Base-by-base conservation (phyloP, 2,888 invertebrate species). In the Crocallis elinguaria region DNA sequence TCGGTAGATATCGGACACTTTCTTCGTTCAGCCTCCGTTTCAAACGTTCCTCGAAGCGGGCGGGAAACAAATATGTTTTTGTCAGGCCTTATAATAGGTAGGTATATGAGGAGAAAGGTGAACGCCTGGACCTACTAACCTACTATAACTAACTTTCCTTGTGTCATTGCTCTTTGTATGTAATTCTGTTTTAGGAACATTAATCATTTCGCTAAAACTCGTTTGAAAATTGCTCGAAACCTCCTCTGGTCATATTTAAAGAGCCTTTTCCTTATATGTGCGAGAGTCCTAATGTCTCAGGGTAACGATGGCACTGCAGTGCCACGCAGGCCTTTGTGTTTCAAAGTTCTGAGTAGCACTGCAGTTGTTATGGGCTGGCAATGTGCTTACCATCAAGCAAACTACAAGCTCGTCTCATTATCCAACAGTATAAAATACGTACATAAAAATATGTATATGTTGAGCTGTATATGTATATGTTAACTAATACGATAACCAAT, bases 101-200 rank as follows among this genome's bases (percentile, higher is more conserved):
- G 30, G 42, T 54, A 54, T 54, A 54, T 55, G 59, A 72, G 75
- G 88, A 88, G 89, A 89, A 89, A 89, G 89, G 88, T 77, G 71
- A 67, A 56, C 33, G 72, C 68, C 72, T 74, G 82, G 79, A 69
- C 86, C 87, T 71, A 86, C 81, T 89, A 76, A 85, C 86, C 83
- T 64, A 87, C 77, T 71, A 49, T 60, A 66, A 62, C 66, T 68
- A 65, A 88, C 88, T 88, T 88, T 88, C 86, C 81, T 83, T 82
- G 77, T 67, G 67, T 75, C 78, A 73, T 76, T 75, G 74, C 75
- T 73, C 71, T 75, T 75, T 67, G 63, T 65, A 67, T 45, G 41
- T 45, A 43, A 52, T 57, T 55, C 23, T 55, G 37, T 25, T 51
- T 52, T 46, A 44, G 41, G 55, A 45, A 32, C 39, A 51, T 52